Evolutionary conservation across 2,113 vertebrate genomes (phyloP).

Genomic region (Syrmaticus mikado): DNA sequence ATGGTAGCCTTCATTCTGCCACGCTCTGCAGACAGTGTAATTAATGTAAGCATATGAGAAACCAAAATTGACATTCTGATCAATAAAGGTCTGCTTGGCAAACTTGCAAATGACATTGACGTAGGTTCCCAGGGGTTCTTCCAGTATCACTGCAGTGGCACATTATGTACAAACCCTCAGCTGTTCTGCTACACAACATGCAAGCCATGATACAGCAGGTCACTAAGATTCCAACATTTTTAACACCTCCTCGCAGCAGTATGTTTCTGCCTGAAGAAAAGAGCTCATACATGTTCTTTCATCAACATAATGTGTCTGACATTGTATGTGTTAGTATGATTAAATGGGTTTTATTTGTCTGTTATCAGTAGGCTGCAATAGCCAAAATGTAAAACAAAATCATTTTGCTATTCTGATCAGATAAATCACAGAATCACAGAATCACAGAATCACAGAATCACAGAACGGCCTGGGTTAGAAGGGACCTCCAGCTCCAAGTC

Average conservation of each 20-base stretch:
- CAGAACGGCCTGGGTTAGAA: too few relatives aligned
- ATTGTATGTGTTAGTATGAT: not conserved
- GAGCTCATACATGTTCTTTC: rapidly evolving
- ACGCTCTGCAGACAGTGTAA: slow-evolving; percentile 18
- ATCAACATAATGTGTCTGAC: not conserved
- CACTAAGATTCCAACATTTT: not conserved
- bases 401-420: not conserved
- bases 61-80: slow-evolving; percentile 44
- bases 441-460: not conserved
- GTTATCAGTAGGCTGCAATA: not conserved
- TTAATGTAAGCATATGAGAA: slow-evolving; percentile 47
- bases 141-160: not conserved
- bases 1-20: slow-evolving; percentile 38
- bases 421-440: not conserved
- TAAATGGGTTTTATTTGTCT: not conserved
- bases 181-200: rapidly evolving
- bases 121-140: slow-evolving; percentile 10
- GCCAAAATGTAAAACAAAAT: not conserved
- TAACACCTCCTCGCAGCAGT: not conserved
- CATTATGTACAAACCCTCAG: not conserved
- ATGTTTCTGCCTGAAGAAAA: not conserved
- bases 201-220: not conserved
- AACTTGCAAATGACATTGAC: slow-evolving; percentile 15
- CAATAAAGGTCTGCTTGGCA: slow-evolving; percentile 52
- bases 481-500: too few relatives aligned